Conservation (phyloP, 1,140 invertebrate genomes). For the Andricus grossulariae region DNA sequence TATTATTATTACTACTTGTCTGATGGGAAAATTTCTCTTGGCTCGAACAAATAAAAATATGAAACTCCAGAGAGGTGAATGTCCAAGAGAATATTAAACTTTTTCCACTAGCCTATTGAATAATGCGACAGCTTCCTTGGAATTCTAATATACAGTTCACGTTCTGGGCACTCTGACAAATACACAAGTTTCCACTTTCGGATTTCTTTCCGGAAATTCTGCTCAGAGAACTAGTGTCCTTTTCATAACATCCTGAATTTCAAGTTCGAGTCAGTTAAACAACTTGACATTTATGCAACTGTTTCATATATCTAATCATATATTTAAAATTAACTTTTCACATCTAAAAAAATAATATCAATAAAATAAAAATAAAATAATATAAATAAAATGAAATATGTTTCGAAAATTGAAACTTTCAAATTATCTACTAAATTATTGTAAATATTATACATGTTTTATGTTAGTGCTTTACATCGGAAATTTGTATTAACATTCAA, state of each 20-base stretch:
- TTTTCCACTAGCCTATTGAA: background rate
- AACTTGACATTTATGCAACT: constrained; percentile 23
- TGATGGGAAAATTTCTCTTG: background rate
- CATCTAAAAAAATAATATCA: no score
- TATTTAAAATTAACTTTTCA: background rate
- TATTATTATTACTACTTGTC: no score
- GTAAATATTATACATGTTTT: no score
- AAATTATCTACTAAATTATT: no score
- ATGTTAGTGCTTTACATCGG: no score
- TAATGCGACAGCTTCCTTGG: constrained; percentile 4
- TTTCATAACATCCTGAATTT: background rate
- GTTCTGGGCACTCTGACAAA: background rate
- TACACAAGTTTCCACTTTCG: constrained; percentile 4
- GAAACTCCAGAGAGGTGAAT: background rate
- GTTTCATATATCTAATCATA: background rate
- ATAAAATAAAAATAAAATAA: no score
- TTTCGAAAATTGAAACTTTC: no score
- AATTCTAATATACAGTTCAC: constrained; percentile 7
- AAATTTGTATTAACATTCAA: no score
- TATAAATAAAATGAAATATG: no score
- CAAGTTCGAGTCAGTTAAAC: background rate
- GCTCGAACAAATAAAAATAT: background rate
- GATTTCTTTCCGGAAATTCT: constrained; percentile 19
- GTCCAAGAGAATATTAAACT: background rate
- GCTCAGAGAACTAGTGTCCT: constrained; percentile 16